Evolutionary conservation across 2,888 invertebrate species (phyloP), one percentile per base, ranked within the genome.

Genomic region (Parnassius apollo): DNA sequence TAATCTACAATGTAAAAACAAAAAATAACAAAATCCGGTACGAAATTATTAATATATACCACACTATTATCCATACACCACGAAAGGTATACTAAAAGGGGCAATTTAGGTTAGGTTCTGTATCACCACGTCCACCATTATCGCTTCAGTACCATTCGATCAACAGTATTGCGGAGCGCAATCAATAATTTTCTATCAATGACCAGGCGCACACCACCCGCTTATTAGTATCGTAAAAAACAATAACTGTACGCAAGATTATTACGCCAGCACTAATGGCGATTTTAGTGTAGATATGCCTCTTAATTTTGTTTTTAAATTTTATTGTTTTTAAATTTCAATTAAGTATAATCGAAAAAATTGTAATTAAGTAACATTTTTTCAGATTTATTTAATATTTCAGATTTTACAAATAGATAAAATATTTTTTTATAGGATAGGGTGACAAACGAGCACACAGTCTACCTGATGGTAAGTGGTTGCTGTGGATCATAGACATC

Each of bases 101-200:
- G 65, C 59, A 65, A 63, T 62, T 61, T 59, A 57, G 54, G 49
- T 12, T 42, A 45, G 18, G 42, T n/a, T 45, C 18, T 45, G 54
- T 59, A 70, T 67, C 61, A 63, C 66, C 65, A 62, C 67, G 64
- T 57, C 61, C 64, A 65, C 70, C 69, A 75, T 71, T 73, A 75
- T 70, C 73, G 66, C 67, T 54, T 68, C 69, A 61, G 68, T 70
- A 72, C 69, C 67, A 68, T 71, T 72, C 72, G 71, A 73, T 70
- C 73, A 46, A 11, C 44, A 69, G 63, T 62, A 69, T 67, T 67
- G 63, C 62, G 65, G 65, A 58, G 62, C 70, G 72, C 81, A 82
- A 88, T 88, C 90, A 85, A 86, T 89, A 89, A 89, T 89, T 90
- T 86, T 78, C 85, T 86, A 88, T 87, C 88, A 88, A 86, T 88